A percentile compares a stretch with the other conserved stretches of the same genome.
These are phyloP conservation scores for Pavo muticus DNA, from an alignment of 2,113 vertebrate genomes.

Conservation along the genomic window DNA sequence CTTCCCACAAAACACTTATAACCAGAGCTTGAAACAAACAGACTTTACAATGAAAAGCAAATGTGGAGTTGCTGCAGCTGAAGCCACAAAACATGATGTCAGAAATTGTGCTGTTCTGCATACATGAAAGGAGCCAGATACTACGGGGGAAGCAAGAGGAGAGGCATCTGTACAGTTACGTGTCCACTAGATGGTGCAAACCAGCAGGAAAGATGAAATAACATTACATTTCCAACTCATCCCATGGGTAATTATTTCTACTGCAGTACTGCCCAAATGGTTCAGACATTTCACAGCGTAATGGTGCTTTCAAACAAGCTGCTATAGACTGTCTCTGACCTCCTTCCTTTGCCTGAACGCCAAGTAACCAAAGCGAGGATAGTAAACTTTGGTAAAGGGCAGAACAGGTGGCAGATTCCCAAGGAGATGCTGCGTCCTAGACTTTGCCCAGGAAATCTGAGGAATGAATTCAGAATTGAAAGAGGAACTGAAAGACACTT, in stretches of 20 bases:
- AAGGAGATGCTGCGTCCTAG: not conserved
- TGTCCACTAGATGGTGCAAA: constrained; percentile 51
- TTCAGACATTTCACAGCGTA: not conserved
- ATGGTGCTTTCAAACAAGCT: not conserved
- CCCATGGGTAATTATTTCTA: not conserved
- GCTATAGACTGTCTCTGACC: not conserved
- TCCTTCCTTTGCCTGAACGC: not conserved
- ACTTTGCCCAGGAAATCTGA: not conserved
- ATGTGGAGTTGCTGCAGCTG: not conserved
- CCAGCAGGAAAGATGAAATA: not conserved
- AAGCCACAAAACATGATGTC: not conserved
- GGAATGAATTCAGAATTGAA: not conserved
- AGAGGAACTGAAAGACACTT: constrained; percentile 60
- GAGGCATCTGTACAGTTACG: not conserved
- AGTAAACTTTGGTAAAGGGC: not conserved
- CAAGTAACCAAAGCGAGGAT: not conserved
- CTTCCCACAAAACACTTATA: not conserved
- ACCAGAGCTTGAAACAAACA: not conserved
- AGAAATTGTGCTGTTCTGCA: not conserved
- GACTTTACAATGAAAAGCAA: not conserved
- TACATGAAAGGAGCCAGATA: not conserved
- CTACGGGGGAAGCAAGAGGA: rapidly evolving
- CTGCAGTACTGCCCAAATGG: not conserved
- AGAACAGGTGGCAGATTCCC: not conserved
- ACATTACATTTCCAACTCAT: not conserved